Base-by-base conservation (phyloP, 1,140 invertebrate genomes). In the Mercenaria mercenaria region DNA sequence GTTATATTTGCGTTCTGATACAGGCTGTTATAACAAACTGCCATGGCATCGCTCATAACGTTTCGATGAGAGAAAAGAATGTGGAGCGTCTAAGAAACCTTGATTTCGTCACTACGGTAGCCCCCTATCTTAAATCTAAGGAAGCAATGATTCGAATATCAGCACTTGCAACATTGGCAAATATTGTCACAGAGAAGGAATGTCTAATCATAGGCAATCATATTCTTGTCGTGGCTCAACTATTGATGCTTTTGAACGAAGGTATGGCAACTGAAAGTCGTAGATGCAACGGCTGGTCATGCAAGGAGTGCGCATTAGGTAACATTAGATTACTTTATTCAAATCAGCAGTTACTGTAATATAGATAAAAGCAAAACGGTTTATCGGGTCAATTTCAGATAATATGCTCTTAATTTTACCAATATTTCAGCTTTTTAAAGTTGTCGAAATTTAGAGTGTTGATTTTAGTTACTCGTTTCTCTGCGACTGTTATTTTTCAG, bases 151-250 rank as follows among this genome's bases (percentile, higher is more conserved):
- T 50, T 6, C 3, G 23, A 3, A 37, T 80, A 6, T n/a, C 32
- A 20, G n/a, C 39, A 2, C 43, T 80, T 1, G 50, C 76, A 8
- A 80, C 39, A n/a, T 26, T 80, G 4, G 76, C 76, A 26, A 37
- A 50, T 11, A 80, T 80, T n/a, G 50, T 80, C 47, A 37, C n/a
- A 1, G 76, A 80, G 32, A 56, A 52, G 23, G 76, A 80, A 37
- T 47, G 39, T 50, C 43, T 56, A 32, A 80, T 80, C 2, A 80
- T 80, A 10, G 15, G 4, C n/a, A 37, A 26, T 34, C 23, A 56
- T 15, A 43, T 37, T 20, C n/a, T 50, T 11, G 15, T 52, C 13
- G 76, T 80, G 6, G 47, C 39, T n/a, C 23, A 32, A 80, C 50
- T 80, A 13, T 29, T 80, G 18, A 34, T 23, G 26, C 15, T 34